Evolutionary conservation across 92 coral and sea anemone species (phyloP).

Genomic region (Umimayanthus chanpuru): DNA sequence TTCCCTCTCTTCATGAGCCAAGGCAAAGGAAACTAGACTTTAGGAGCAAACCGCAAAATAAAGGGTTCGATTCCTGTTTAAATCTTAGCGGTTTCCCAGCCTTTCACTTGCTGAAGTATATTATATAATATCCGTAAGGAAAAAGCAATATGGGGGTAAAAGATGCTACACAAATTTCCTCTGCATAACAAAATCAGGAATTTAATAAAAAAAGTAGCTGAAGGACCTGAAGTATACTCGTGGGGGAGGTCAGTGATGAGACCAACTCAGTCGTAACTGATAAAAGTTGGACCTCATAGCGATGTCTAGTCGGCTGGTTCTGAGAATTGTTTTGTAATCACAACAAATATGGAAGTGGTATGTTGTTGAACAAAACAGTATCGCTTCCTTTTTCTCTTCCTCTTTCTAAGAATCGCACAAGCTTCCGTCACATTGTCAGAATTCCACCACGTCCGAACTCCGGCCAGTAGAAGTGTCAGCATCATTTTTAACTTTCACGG

Average conservation of each 20-base stretch:
- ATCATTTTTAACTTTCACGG: not conserved
- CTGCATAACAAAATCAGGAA: not conserved
- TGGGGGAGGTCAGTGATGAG: no score
- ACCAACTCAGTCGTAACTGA: no score
- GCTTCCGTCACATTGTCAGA: not conserved
- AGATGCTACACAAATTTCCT: not conserved
- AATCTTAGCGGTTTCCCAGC: no score
- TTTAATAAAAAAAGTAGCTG: not conserved
- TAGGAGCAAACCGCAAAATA: not conserved
- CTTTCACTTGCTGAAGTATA: no score
- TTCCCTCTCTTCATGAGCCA: no score
- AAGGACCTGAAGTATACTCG: not conserved
- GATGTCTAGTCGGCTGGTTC: not conserved
- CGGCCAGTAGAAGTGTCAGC: not conserved
- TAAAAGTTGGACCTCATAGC: no score
- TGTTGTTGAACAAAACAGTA: not conserved
- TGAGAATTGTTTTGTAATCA: not conserved
- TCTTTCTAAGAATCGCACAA: not conserved
- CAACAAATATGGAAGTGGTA: not conserved
- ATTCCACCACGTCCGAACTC: constrained; percentile 39
- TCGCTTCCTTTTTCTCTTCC: not conserved
- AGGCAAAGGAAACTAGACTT: not conserved
- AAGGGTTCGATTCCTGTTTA: not conserved
- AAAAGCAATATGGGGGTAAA: not conserved
- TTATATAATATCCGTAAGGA: not conserved